A percentile compares a stretch with the other conserved stretches of the same genome.
phyloP scores from a whole-genome alignment of 2,888 invertebrate genomes.

The Sericinus montela region DNA sequence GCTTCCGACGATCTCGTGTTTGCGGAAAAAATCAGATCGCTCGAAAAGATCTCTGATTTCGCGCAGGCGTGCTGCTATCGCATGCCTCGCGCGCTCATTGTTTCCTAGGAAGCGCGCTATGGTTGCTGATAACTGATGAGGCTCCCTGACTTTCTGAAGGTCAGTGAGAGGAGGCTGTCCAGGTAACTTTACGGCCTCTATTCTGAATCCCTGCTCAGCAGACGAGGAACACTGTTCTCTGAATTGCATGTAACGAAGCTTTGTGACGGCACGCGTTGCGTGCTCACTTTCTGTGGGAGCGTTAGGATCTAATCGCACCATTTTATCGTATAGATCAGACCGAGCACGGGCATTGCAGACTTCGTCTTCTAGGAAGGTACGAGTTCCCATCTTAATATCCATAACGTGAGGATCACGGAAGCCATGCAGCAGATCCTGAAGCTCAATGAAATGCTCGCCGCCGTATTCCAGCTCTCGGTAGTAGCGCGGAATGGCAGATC shows the following conservation, averaged over 20 bases:
- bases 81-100: constrained; percentile 81
- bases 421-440: constrained; percentile 94
- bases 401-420: constrained; percentile 96
- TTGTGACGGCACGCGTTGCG: constrained; percentile 90
- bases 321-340: constrained; percentile 95
- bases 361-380: constrained; percentile 97
- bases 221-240: constrained; percentile 96
- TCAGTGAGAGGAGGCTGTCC: constrained; percentile 91
- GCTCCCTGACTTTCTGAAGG: constrained; percentile 91
- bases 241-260: constrained; percentile 97
- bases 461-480: constrained; percentile 89
- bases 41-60: constrained; percentile 90
- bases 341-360: constrained; percentile 92
- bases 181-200: constrained; percentile 95
- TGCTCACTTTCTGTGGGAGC: constrained; percentile 94
- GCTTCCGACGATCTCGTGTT: constrained; percentile 95
- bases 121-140: constrained; percentile 85
- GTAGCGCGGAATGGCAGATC: constrained; percentile 89
- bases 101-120: constrained; percentile 86
- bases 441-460: constrained; percentile 93
- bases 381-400: constrained; percentile 98
- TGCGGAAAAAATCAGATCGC: constrained; percentile 89
- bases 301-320: constrained; percentile 92
- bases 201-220: constrained; percentile 94
- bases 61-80: constrained; percentile 85